Base-by-base conservation (phyloP, 1,140 invertebrate genomes). In the Drosophila eugracilis region DNA sequence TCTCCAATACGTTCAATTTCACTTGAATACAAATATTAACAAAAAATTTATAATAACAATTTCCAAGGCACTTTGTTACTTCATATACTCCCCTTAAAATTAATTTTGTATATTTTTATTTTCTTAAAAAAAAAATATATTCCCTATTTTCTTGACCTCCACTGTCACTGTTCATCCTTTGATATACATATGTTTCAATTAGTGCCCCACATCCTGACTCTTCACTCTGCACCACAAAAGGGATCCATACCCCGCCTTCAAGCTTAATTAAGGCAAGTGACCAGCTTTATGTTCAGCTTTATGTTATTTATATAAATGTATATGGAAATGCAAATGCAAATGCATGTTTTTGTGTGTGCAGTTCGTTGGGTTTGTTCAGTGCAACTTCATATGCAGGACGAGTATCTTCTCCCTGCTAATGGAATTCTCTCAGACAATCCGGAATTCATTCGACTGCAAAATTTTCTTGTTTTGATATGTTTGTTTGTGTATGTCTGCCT, bases 231-330 rank as follows among this genome's bases (percentile, higher is more conserved):
- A 19, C 41, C 45, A 67, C 47, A 42, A 37, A 48, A 19, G 69
- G 42, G 22, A 9, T 6, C 30, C 30, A 17, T 12, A 17, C 10
- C 7, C 34, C 60, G 53, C 49, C 28, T 42, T 63, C 26, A 12
- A 30, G 70, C 70, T 74, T 63, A 74, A 74, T 74, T 74, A 74
- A 63, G 58, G 69, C 57, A 72, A 50, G 49, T 47, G 60, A n/a
- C 60, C 55, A 62, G 60, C 41, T 60, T 36, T 36, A 26, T 44
- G 10, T 14, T 21, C 37, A 36, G 53, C 39, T 45, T 47, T 45
- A 39, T 67, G 36, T 47, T 45, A 39, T 67, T 50, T 50, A 60
- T 59, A 42, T 28, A 57, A n/a, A 48, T 34, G 3, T 30, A 12
- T 59, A 15, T 39, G 37, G n/a, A 34, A 32, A 17, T n/a, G n/a